A percentile compares a stretch with the other conserved stretches of the same genome.
Conservation (phyloP, 2,888 invertebrate genomes). For the Epirrhoe tristata region DNA sequence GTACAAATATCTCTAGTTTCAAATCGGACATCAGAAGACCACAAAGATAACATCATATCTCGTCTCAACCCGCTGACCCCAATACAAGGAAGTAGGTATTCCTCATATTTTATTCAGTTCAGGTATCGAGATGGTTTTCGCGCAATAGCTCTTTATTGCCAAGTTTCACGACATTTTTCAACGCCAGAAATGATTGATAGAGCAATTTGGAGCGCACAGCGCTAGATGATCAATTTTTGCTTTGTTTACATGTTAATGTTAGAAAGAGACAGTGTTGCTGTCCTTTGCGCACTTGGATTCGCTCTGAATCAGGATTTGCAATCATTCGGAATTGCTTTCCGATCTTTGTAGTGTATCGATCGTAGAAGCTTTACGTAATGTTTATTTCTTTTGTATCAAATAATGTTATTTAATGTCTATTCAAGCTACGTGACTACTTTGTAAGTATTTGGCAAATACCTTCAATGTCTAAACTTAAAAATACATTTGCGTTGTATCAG, state of each 20-base stretch:
- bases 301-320: slow-evolving; percentile 3
- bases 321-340: neutral
- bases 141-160: slow-evolving; percentile 47
- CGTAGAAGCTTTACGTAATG: neutral
- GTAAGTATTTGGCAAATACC: no score
- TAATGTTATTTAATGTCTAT: neutral
- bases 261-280: slow-evolving; percentile 6
- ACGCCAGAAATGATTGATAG: slow-evolving; percentile 46
- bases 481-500: no score
- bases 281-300: neutral
- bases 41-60: neutral
- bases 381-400: neutral
- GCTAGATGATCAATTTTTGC: slow-evolving; percentile 33
- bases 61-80: slow-evolving; percentile 10
- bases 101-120: slow-evolving; percentile 43
- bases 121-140: slow-evolving; percentile 46
- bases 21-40: neutral
- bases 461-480: no score
- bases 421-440: neutral
- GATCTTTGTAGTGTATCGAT: neutral
- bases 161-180: slow-evolving; percentile 47
- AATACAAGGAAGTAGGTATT: slow-evolving; percentile 21
- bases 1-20: neutral
- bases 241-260: slow-evolving; percentile 29
- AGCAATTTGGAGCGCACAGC: slow-evolving; percentile 38